Base-by-base conservation (phyloP, 2,888 invertebrate genomes). In the Pelosia muscerda region DNA sequence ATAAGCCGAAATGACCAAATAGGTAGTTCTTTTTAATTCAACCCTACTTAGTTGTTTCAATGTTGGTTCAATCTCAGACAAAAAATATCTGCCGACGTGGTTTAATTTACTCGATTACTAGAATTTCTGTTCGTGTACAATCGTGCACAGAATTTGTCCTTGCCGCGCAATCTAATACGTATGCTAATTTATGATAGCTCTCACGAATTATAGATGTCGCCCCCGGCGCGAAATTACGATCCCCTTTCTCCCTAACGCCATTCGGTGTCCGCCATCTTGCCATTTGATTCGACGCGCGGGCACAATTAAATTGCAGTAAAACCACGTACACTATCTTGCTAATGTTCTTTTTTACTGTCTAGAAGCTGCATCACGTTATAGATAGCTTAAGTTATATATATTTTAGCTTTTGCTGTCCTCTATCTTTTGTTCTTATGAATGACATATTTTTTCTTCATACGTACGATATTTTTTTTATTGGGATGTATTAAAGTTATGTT, bases 111-210 rank as follows among this genome's bases (percentile, higher is more conserved):
- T 77, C 75, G 79, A 85, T 84, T 77, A 71, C 77, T 74, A 73
- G 73, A 81, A 86, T 86, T 84, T 83, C 82, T 79, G 78, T 80
- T 81, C 84, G 75, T 81, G 83, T 86, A 88, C 79, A 85, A 82
- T 88, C 90, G 87, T 89, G 89, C 86, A 86, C 84, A 80, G 89
- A 93, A 92, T 92, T 87, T 84, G 86, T 88, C 84, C 80, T 83
- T 83, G 78, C 82, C 79, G 82, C 82, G 84, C 87, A 90, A 90
- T 92, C 91, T 92, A 94, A 94, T 94, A 93, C 93, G 90, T 93
- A 94, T 94, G 94, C 93, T 92, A 94, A 95, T 94, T 93, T 92
- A 92, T 89, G 92, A 90, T 90, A 88, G 91, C 91, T 88, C 88
- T 79, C 84, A 79, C 89, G 92, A 93, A 93, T 94, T 93, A 93